Conservation (phyloP, 2,888 invertebrate species). For the Phania funesta region DNA sequence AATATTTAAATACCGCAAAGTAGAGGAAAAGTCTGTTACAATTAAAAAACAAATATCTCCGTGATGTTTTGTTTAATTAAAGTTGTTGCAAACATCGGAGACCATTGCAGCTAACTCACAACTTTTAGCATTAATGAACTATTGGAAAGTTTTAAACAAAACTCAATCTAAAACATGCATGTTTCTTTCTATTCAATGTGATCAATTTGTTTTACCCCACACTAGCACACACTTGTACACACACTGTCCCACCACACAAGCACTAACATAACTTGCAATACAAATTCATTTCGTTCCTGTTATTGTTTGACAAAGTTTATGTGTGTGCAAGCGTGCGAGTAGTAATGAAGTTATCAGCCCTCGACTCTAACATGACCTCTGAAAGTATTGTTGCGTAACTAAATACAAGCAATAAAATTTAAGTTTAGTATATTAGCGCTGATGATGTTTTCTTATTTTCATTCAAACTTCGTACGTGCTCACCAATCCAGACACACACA, state of each 20-base stretch:
- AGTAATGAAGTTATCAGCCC: slow-evolving; percentile 11
- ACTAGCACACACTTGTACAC: background rate
- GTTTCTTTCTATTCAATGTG: slow-evolving; percentile 30
- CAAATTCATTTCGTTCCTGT: background rate
- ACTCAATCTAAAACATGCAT: slow-evolving; percentile 22
- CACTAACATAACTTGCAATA: background rate
- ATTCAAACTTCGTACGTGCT: too few species aligned
- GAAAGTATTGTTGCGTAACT: slow-evolving; percentile 55
- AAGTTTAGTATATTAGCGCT: slow-evolving; percentile 51
- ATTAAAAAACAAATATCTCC: too few species aligned
- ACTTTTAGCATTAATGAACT: slow-evolving; percentile 6
- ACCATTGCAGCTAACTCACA: background rate
- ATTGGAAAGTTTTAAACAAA: slow-evolving; percentile 7
- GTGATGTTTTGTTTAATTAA: too few species aligned
- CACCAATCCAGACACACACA: slow-evolving; percentile 7
- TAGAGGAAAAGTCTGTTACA: too few species aligned
- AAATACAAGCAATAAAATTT: slow-evolving; percentile 56
- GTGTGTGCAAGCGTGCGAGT: background rate
- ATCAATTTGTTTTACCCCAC: slow-evolving; percentile 40
- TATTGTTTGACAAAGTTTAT: slow-evolving; percentile 13
- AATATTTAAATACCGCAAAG: too few species aligned
- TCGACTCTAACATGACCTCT: slow-evolving; percentile 20
- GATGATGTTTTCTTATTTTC: too few species aligned
- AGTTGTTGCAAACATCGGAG: slow-evolving; percentile 20
- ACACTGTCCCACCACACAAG: too few species aligned